Evolutionary conservation across 1,140 invertebrate genomes (phyloP).

Genomic region (Hypsibius dujardini): DNA sequence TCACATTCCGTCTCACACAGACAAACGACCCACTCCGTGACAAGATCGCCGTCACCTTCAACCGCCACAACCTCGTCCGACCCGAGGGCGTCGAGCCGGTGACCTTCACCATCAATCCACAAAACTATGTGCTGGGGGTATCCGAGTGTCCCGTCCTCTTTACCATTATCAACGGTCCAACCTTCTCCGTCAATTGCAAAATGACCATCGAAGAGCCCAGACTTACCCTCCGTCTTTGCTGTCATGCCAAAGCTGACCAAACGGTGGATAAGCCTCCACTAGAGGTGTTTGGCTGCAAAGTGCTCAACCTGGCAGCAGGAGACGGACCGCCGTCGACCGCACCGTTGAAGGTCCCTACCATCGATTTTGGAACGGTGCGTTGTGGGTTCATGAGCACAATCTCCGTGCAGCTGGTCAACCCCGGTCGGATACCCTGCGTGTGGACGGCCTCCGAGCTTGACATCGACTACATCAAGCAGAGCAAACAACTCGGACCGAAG

Average conservation of each 20-base stretch:
- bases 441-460: not conserved
- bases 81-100: not conserved
- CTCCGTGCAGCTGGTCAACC: constrained; percentile 1
- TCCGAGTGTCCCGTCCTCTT: not conserved
- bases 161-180: not conserved
- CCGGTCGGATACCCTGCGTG: not conserved
- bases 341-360: not conserved
- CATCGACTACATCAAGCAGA: not conserved
- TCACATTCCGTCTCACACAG: not conserved
- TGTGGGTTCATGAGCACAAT: not conserved
- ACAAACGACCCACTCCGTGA: not conserved
- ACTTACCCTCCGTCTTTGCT: not conserved
- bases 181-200: not conserved
- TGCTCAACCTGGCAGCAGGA: too few relatives aligned
- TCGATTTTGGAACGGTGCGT: not conserved
- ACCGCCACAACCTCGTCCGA: not conserved
- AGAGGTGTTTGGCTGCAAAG: too few relatives aligned
- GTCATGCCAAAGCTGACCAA: not conserved
- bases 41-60: not conserved
- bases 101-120: not conserved
- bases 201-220: not conserved
- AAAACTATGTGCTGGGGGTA: not conserved
- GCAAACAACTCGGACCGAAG: not conserved
- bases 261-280: too few relatives aligned
- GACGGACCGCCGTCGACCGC: not conserved